A percentile compares a stretch with the other conserved stretches of the same genome.
These are phyloP conservation scores for Nylanderia fulva DNA, from an alignment of 1,140 invertebrate species.

Conservation along the genomic window DNA sequence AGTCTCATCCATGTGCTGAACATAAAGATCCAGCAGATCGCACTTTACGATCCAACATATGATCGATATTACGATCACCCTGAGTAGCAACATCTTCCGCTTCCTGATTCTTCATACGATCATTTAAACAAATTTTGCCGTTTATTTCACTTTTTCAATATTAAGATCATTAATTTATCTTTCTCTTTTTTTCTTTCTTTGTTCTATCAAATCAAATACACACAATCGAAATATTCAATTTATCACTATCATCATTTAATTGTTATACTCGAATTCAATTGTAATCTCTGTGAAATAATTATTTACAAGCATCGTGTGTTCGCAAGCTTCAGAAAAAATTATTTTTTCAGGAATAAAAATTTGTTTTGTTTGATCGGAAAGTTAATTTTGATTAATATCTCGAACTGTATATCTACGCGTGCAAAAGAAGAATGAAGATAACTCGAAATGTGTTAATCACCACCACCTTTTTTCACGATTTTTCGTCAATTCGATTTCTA, in stretches of 20 bases:
- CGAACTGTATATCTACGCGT: not conserved
- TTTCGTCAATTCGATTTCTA: conserved; percentile 30
- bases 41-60: conserved; percentile 71
- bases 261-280: not conserved
- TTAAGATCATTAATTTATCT: conserved; percentile 21
- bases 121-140: not conserved
- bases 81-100: conserved; percentile 77
- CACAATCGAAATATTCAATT: not conserved
- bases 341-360: not conserved
- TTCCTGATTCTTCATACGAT: conserved; percentile 64
- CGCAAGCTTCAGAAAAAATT: not conserved
- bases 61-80: conserved; percentile 68
- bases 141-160: not conserved
- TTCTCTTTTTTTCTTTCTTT: not conserved
- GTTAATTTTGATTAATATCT: conserved; percentile 6
- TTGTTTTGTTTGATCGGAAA: not conserved
- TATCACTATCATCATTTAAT: conserved; percentile 27
- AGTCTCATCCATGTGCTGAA: conserved; percentile 84
- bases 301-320: not conserved
- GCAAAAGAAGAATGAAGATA: not conserved
- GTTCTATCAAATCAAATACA: conserved; percentile 12
- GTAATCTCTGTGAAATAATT: not conserved
- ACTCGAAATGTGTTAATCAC: not conserved
- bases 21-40: conserved; percentile 83
- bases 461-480: conserved; percentile 11